Evolutionary conservation across 1,140 invertebrate genomes (phyloP).

Genomic region (Trachelipus rathkii): DNA sequence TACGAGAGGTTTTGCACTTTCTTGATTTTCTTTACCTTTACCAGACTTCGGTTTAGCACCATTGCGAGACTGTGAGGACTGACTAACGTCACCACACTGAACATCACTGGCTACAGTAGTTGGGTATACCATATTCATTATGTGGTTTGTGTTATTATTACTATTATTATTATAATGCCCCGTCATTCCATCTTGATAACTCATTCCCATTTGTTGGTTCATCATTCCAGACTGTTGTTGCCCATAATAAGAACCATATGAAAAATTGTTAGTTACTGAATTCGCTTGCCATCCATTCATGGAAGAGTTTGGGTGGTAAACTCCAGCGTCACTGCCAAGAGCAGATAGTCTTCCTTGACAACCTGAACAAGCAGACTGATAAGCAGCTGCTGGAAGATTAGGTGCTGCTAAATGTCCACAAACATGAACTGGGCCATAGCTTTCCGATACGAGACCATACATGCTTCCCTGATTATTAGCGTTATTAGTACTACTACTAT

Average conservation of each 20-base stretch:
- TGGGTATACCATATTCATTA: slow-evolving; percentile 33
- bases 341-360: slow-evolving; percentile 31
- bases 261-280: slow-evolving; percentile 31
- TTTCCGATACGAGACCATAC: slow-evolving; percentile 32
- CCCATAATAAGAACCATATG: slow-evolving; percentile 26
- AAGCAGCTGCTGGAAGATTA: slow-evolving; percentile 35
- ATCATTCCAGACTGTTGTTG: slow-evolving; percentile 31
- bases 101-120: slow-evolving; percentile 34
- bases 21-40: slow-evolving; percentile 17
- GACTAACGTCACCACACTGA: slow-evolving; percentile 44
- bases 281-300: slow-evolving; percentile 41
- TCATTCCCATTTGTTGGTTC: slow-evolving; percentile 20
- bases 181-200: slow-evolving; percentile 28
- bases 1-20: slow-evolving; percentile 23
- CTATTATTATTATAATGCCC: slow-evolving; percentile 27
- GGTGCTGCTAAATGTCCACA: slow-evolving; percentile 44
- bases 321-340: slow-evolving; percentile 5
- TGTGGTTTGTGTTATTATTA: slow-evolving; percentile 2
- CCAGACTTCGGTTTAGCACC: neutral
- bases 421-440: slow-evolving; percentile 39
- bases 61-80: slow-evolving; percentile 33
- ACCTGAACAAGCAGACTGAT: slow-evolving; percentile 38
- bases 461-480: slow-evolving; percentile 2
- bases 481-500: too few relatives aligned
- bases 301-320: slow-evolving; percentile 38